phyloP scores from a whole-genome alignment of 1,140 invertebrate genomes.

The Drosophila sulfurigaster region DNA sequence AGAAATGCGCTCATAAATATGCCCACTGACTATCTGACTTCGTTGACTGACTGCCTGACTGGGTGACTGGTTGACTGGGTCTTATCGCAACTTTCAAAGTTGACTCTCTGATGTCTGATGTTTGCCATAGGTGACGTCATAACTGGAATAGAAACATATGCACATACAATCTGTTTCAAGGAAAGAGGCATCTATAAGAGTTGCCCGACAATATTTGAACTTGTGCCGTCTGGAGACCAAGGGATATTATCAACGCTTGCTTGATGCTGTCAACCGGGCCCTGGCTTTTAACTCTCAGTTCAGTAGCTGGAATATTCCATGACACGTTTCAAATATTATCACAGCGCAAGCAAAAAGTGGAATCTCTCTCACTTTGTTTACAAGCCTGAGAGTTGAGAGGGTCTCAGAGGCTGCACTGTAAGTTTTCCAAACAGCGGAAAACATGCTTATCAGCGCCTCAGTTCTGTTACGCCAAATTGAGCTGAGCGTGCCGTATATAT shows the following conservation, averaged over 20 bases:
- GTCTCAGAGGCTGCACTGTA: slow-evolving; percentile 19
- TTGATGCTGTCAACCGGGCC: slow-evolving; percentile 20
- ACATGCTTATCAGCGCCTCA: slow-evolving; percentile 58
- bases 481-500: slow-evolving; percentile 49
- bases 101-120: slow-evolving; percentile 29
- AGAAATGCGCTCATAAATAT: slow-evolving; percentile 74
- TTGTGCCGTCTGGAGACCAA: slow-evolving; percentile 52
- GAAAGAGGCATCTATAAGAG: slow-evolving; percentile 33
- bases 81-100: slow-evolving; percentile 39
- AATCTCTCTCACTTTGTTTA: slow-evolving; percentile 42
- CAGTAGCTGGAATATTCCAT: slow-evolving; percentile 70
- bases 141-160: slow-evolving; percentile 54
- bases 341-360: slow-evolving; percentile 60
- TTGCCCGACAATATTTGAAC: slow-evolving; percentile 73
- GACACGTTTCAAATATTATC: slow-evolving; percentile 81
- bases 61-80: slow-evolving; percentile 46
- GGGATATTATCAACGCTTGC: slow-evolving; percentile 53
- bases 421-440: slow-evolving; percentile 45
- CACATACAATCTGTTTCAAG: slow-evolving; percentile 4
- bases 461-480: slow-evolving; percentile 34
- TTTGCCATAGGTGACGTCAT: slow-evolving; percentile 61
- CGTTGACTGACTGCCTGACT: slow-evolving; percentile 35
- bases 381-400: not conserved
- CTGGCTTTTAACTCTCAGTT: slow-evolving; percentile 11
- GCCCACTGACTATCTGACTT: slow-evolving; percentile 55